Base-by-base conservation (phyloP, 2,797 vertebrate species). In the Balearica regulorum region DNA sequence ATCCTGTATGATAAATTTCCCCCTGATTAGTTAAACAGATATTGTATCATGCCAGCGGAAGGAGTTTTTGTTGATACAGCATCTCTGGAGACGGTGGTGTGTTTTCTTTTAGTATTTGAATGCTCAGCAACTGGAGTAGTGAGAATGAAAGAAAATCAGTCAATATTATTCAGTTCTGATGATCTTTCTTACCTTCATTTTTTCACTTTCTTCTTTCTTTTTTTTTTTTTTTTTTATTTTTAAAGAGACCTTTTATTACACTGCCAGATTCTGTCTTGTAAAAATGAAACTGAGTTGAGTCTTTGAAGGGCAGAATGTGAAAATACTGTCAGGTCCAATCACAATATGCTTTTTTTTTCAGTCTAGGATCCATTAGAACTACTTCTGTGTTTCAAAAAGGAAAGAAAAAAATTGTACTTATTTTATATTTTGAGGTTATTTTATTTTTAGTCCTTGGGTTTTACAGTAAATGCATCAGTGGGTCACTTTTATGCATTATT, bases 21-120 rank as follows among this genome's bases (percentile, higher is more conserved):
- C 96, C 97, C 95, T 98, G 98, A 98, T 98, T 98, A 98, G 95
- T 98, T 98, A 98, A 98, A 97, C 98, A 98, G 98, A 98, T 97
- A 98, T 86, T 92, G 84, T 97, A 93, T 93, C 92, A 89, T 93
- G 96, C 95, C 94, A 97, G 90, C 7, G 5, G 90, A 97, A 97
- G 96, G 94, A 97, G 94, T 91, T 96, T 97, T 96, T 98, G 97
- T 98, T 98, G 98, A 98, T 95, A 96, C 94, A 97, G 93, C 96
- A 96, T 97, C 98, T 96, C 97, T 71, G 48, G 97, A 98, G 97
- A 92, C 84, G 66, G 81, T 92, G 54, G 49, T 96, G 71, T 97
- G 96, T 97, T 98, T 98, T 97, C 95, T 96, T 98, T 96, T 72
- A 83, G 90, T 96, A 97, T 97, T 97, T 97, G 94, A 96, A 94